Base-by-base conservation (phyloP, 2,797 vertebrate species). In the Alosa sapidissima region DNA sequence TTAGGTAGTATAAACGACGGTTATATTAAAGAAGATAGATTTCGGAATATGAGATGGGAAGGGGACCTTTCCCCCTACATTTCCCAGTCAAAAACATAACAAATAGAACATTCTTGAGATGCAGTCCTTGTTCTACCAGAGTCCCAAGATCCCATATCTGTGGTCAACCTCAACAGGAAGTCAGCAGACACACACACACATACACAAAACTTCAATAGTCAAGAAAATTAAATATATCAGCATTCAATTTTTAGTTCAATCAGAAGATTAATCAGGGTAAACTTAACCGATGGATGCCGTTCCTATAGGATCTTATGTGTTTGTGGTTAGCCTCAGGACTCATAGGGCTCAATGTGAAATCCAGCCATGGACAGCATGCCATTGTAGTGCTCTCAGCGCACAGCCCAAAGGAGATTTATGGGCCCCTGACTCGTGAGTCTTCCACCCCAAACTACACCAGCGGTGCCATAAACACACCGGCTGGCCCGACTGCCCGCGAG, bases 401-500 rank as follows among this genome's bases (percentile, higher is more conserved):
- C 84, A 82, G 45, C 65, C 81, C 54, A 55, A 87, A 87, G 68
- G 75, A 91, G 89, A 92, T 92, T 92, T 90, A 93, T 90, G 90
- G 89, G 87, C 86, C 87, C 75, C 82, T 83, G 85, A 89, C 41
- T 83, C 87, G 91, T 91, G 90, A 89, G 87, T 88, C 90, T 87
- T 88, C 87, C 87, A 91, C 89, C 88, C 48, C 55, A 81, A 90
- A 85, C 68, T 86, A 93, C 91, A 91, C 89, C 90, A 88, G 24
- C 84, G 90, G 88, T 84, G 89, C 84, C 84, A 85, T 93, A 92
- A 94, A 92, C 86, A 85, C 89, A 92, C 91, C 88, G 92, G 91
- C 91, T 92, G 88, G 91, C 93, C 89, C 85, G 88, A 86, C 33
- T 72, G 68, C 68, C 68, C 36, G 36, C 21, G 16, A 41, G 68